These are phyloP conservation scores for Acleris sparsana DNA, from an alignment of 2,888 invertebrate genomes.

Conservation along the genomic window DNA sequence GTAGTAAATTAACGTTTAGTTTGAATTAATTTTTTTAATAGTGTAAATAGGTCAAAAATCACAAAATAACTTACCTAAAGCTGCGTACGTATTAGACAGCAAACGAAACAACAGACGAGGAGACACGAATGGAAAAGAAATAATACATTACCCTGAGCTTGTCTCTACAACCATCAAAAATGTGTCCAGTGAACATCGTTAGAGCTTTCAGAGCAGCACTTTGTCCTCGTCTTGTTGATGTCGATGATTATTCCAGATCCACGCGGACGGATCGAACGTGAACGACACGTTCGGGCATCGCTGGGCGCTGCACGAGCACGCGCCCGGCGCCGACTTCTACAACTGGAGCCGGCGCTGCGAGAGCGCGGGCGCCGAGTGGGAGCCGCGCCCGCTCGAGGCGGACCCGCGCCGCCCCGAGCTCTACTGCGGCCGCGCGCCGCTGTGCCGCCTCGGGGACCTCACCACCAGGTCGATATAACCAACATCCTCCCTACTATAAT, in stretches of 20 bases:
- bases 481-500: neutral
- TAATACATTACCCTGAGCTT: no score
- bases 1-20: no score
- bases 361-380: slow-evolving; percentile 88
- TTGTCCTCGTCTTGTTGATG: no score
- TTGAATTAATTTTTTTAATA: no score
- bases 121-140: no score
- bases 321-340: slow-evolving; percentile 94
- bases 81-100: no score
- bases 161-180: no score
- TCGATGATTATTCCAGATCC: slow-evolving; percentile 81
- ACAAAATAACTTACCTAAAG: no score
- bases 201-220: no score
- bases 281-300: slow-evolving; percentile 90
- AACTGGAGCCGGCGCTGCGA: slow-evolving; percentile 94
- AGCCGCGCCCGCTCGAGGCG: slow-evolving; percentile 89
- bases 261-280: slow-evolving; percentile 91
- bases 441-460: slow-evolving; percentile 91
- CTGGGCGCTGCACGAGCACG: slow-evolving; percentile 92
- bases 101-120: no score
- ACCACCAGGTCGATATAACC: slow-evolving; percentile 75
- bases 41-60: no score
- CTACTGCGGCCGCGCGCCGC: slow-evolving; percentile 82
- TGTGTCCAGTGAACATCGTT: no score
- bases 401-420: slow-evolving; percentile 83